A percentile compares a stretch with the other conserved stretches of the same genome.
Conservation (phyloP, 1,140 invertebrate species). For the Hetaerina americana region DNA sequence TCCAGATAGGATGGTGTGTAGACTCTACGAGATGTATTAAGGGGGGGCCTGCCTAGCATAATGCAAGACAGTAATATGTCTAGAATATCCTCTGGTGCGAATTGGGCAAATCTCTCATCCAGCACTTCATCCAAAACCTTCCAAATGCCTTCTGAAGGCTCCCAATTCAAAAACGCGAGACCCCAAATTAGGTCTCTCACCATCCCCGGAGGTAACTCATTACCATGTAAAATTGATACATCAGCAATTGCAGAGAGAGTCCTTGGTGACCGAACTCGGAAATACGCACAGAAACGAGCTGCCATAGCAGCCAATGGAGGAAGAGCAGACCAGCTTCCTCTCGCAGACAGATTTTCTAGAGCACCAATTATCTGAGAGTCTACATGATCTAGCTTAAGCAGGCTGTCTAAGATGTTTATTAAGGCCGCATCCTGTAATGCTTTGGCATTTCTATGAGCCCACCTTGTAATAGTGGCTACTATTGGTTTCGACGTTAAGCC, state of each 20-base stretch:
- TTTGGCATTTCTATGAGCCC: conserved; percentile 48
- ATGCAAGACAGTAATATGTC: conserved; percentile 49
- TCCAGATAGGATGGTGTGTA: conserved; percentile 48
- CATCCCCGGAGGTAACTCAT: conserved; percentile 34
- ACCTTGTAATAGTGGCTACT: conserved; percentile 37
- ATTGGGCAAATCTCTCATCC: conserved; percentile 41
- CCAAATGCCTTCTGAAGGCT: conserved; percentile 41
- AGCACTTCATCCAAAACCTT: conserved; percentile 38
- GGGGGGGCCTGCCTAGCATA: conserved; percentile 48
- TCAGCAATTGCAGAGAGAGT: conserved; percentile 43
- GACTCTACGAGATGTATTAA: conserved; percentile 45
- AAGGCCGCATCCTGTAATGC: conserved; percentile 41
- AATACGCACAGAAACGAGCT: conserved; percentile 42
- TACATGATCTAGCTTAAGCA: conserved; percentile 36
- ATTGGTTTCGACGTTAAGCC: conserved; percentile 30
- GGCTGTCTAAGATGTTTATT: conserved; percentile 40
- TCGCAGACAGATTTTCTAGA: conserved; percentile 32
- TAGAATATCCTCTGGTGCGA: conserved; percentile 41
- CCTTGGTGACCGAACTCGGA: conserved; percentile 38
- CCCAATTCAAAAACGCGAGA: conserved; percentile 47
- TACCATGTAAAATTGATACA: conserved; percentile 41
- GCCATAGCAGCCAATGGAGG: conserved; percentile 41
- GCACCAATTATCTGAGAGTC: conserved; percentile 39
- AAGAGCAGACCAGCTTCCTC: conserved; percentile 11
- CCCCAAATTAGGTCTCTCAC: conserved; percentile 43